Evolutionary conservation across 2,888 invertebrate genomes (phyloP), one percentile per base, ranked within the genome.

Genomic region (Prenolepis imparis): DNA sequence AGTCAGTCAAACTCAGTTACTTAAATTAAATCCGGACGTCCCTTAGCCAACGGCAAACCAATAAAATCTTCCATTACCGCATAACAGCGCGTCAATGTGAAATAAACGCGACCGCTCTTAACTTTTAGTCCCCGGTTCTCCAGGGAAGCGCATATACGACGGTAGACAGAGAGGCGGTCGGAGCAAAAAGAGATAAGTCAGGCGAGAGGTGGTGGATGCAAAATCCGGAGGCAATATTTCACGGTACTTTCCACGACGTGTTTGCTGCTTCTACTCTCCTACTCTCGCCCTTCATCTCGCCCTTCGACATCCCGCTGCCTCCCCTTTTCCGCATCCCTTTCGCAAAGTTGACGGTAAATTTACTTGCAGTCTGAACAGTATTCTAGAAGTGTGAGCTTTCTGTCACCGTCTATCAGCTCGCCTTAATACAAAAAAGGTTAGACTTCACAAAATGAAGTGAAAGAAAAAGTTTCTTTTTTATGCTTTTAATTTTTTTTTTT

Each of bases 141-240:
- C 68, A 21, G 81, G 77, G 67, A 36, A 64, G 63, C 15, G 72
- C 68, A 36, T 36, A 74, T 36, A 74, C 74, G 63, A 77, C 66
- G 83, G 67, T 59, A 78, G 70, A 68, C 55, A 36, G 85, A 72
- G 74, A 73, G 83, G 77, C 59, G 81, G 80, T 84, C 84, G 83
- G 63, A 57, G 77, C 44, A 61, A 82, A 74, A 61, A 59, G 77
- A 66, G 61, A 82, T 80, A 84, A 81, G 82, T 83, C 86, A 85
- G 87, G 78, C 74, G 85, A 86, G 86, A 72, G 61, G 61, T 85
- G 77, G 85, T 77, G 85, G 90, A 91, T 90, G 89, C 90, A 89
- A 89, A 87, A 89, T 90, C 78, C 85, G 83, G 86, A 87, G 87
- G 89, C 86, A 90, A 91, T 91, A 91, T 90, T 91, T 91, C 88